A percentile compares a stretch with the other conserved stretches of the same genome.
Conservation (phyloP, 2,888 invertebrate genomes). For the Watsonalla cultraria region DNA sequence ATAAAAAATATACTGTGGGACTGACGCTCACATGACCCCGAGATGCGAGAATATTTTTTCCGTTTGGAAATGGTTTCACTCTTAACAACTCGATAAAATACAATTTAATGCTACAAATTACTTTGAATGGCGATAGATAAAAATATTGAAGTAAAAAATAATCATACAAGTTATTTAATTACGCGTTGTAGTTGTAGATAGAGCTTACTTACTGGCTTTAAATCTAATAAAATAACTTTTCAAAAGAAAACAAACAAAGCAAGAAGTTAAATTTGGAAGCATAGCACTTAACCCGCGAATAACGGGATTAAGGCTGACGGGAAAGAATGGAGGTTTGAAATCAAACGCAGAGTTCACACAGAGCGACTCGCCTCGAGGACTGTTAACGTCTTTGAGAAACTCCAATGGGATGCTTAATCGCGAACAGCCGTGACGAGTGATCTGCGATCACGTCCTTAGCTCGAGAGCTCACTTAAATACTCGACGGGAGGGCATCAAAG, state of each 20-base stretch:
- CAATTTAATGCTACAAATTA: too few relatives aligned
- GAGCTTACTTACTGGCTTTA: too few relatives aligned
- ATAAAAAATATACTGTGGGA: neutral
- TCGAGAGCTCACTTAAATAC: conserved; percentile 59
- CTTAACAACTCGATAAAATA: neutral
- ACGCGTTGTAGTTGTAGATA: too few relatives aligned
- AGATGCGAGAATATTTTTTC: neutral
- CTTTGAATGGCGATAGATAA: too few relatives aligned
- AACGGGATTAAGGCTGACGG: conserved; percentile 1
- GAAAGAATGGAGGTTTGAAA: conserved; percentile 24
- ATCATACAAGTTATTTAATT: too few relatives aligned
- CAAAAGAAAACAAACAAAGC: neutral
- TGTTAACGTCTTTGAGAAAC: conserved; percentile 47
- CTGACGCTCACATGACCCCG: neutral
- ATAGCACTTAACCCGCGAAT: conserved; percentile 6
- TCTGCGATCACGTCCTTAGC: conserved; percentile 39
- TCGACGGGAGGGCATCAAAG: conserved; percentile 54
- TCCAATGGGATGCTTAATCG: conserved; percentile 53
- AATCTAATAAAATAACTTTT: neutral
- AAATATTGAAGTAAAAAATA: too few relatives aligned
- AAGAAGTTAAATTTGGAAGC: conserved; percentile 15
- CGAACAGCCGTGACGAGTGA: conserved; percentile 43
- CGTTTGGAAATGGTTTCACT: neutral
- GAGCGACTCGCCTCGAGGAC: conserved; percentile 29
- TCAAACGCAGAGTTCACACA: conserved; percentile 34